phyloP scores from a whole-genome alignment of 2,113 vertebrate species.

The Otis tarda region DNA sequence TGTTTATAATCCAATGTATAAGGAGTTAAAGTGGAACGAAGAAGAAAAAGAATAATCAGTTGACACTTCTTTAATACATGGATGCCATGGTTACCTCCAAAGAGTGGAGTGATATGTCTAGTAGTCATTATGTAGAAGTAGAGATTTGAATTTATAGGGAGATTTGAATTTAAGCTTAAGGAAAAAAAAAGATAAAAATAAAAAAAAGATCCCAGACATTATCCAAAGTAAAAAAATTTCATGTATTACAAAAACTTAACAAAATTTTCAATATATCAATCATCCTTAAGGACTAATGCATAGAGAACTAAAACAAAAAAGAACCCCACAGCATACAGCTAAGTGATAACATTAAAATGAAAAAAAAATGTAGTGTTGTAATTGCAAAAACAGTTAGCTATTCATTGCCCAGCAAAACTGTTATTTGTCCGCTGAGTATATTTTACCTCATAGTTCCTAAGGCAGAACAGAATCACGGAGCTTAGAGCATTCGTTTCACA shows the following conservation, averaged over 20 bases:
- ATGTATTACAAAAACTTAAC: background rate
- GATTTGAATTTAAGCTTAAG: background rate
- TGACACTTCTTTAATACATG: background rate
- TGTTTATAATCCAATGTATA: background rate
- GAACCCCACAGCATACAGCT: background rate
- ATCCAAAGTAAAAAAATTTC: background rate
- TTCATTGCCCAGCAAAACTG: background rate
- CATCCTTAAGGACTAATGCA: background rate
- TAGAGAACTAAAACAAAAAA: background rate
- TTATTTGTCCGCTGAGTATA: background rate
- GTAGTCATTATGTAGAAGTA: background rate
- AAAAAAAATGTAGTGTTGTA: background rate
- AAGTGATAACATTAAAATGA: background rate
- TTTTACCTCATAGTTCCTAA: background rate
- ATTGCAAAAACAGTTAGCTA: background rate
- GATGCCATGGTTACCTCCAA: background rate
- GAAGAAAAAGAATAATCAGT: background rate
- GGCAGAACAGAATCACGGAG: background rate
- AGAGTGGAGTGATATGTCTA: background rate
- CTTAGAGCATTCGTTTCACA: background rate
- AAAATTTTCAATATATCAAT: background rate
- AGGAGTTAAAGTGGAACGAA: background rate
- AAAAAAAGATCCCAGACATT: background rate
- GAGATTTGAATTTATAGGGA: background rate
- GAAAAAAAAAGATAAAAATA: background rate